phyloP scores from a whole-genome alignment of 2,888 invertebrate genomes.

The Choristoneura rosaceana region DNA sequence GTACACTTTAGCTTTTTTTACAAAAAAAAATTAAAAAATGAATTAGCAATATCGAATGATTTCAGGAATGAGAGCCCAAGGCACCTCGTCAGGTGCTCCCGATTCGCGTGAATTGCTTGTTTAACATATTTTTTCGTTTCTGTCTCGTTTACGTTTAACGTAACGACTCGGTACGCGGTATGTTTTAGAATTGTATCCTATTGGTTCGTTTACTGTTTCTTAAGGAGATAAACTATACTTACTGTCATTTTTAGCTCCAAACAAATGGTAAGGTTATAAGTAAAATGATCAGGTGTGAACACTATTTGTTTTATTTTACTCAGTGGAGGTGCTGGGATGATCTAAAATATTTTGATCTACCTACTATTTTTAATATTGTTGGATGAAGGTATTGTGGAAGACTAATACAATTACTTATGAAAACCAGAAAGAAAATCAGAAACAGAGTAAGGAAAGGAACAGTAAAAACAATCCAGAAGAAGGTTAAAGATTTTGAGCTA shows the following conservation, averaged over 20 bases:
- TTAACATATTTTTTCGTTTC: constrained; percentile 79
- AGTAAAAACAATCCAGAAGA: no score
- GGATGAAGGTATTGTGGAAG: no score
- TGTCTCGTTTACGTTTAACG: constrained; percentile 72
- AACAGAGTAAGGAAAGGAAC: no score
- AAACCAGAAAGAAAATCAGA: no score
- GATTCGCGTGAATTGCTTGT: constrained; percentile 78
- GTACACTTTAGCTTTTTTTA: no score
- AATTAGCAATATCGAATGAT: constrained; percentile 50
- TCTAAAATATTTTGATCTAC: neutral
- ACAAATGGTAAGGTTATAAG: constrained; percentile 8
- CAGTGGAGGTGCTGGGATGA: neutral
- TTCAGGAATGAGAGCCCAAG: constrained; percentile 53
- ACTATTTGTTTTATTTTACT: neutral
- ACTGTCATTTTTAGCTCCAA: constrained; percentile 20
- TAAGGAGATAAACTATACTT: constrained; percentile 32
- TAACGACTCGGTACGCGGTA: constrained; percentile 70
- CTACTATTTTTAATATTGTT: no score
- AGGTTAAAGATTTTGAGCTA: no score
- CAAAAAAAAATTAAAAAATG: neutral
- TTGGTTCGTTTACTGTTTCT: constrained; percentile 39
- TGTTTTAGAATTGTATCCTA: constrained; percentile 58
- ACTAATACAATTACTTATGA: no score
- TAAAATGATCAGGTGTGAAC: neutral
- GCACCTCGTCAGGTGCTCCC: constrained; percentile 69